phyloP scores from a whole-genome alignment of 2,113 vertebrate genomes.

The Cebidichthys violaceus region DNA sequence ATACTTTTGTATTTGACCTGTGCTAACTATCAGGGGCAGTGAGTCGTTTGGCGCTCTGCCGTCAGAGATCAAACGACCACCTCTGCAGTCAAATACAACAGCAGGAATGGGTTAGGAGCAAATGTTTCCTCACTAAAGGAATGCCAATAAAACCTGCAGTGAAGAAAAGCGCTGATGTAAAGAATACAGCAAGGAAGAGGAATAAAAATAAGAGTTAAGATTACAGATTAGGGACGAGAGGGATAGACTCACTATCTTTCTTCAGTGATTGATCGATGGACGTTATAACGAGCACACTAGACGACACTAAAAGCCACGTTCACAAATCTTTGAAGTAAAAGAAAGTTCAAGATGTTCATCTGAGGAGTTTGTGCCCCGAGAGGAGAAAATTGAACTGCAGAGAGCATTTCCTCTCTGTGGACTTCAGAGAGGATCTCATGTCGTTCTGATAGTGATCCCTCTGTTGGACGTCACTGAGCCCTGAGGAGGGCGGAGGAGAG shows the following conservation, averaged over 20 bases:
- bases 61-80: not conserved
- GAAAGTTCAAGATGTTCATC: not conserved
- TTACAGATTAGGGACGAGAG: not conserved
- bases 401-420: constrained; percentile 40
- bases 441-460: constrained; percentile 50
- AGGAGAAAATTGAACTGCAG: constrained; percentile 52
- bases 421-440: constrained; percentile 43
- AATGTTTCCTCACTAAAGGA: constrained; percentile 4
- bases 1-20: not conserved
- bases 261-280: constrained; percentile 14
- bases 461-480: constrained; percentile 54
- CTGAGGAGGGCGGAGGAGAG: constrained; percentile 10
- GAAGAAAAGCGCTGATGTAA: not conserved
- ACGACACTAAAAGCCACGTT: not conserved
- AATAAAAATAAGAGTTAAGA: not conserved
- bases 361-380: constrained; percentile 33
- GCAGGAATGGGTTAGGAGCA: not conserved
- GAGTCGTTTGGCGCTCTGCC: not conserved
- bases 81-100: not conserved
- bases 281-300: not conserved
- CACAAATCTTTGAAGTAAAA: not conserved
- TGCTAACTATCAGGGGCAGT: not conserved
- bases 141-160: not conserved
- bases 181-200: not conserved
- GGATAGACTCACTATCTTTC: constrained; percentile 7